These are phyloP conservation scores for Pteruthius melanotis DNA, from an alignment of 2,113 vertebrate species.

Conservation along the genomic window DNA sequence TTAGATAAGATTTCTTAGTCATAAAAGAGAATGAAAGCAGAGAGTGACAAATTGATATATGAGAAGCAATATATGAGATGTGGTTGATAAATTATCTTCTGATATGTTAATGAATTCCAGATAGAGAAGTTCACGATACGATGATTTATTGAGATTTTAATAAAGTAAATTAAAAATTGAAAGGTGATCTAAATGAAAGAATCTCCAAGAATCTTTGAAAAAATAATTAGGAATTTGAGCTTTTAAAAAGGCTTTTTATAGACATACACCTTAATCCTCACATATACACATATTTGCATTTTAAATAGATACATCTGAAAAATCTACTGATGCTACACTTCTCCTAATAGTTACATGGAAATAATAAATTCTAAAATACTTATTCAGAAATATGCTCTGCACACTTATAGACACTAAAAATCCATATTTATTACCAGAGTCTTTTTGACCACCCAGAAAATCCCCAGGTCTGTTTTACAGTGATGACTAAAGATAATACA, in stretches of 20 bases:
- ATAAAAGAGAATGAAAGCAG: slow-evolving; percentile 23
- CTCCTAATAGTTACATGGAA: neutral
- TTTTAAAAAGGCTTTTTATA: slow-evolving; percentile 32
- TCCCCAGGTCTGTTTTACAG: neutral
- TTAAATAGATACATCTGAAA: slow-evolving; percentile 1
- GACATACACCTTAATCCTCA: neutral
- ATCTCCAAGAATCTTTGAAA: slow-evolving; percentile 18
- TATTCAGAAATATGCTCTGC: neutral
- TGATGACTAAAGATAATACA: neutral
- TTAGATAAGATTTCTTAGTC: neutral
- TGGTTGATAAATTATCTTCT: slow-evolving; percentile 59
- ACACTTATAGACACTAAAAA: neutral
- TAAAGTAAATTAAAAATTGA: slow-evolving; percentile 59
- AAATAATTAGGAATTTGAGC: slow-evolving; percentile 18
- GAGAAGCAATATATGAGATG: slow-evolving; percentile 54
- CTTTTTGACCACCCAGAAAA: neutral
- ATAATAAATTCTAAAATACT: neutral
- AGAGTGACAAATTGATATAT: slow-evolving; percentile 44
- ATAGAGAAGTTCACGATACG: slow-evolving; percentile 22
- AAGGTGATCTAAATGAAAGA: slow-evolving; percentile 37
- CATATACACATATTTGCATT: neutral
- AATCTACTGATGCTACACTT: neutral
- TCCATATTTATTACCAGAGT: neutral
- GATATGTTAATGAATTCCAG: slow-evolving; percentile 59
- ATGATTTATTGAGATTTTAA: slow-evolving; percentile 49